Evolutionary conservation across 2,113 vertebrate genomes (phyloP).

Genomic region (Delphinus delphis): DNA sequence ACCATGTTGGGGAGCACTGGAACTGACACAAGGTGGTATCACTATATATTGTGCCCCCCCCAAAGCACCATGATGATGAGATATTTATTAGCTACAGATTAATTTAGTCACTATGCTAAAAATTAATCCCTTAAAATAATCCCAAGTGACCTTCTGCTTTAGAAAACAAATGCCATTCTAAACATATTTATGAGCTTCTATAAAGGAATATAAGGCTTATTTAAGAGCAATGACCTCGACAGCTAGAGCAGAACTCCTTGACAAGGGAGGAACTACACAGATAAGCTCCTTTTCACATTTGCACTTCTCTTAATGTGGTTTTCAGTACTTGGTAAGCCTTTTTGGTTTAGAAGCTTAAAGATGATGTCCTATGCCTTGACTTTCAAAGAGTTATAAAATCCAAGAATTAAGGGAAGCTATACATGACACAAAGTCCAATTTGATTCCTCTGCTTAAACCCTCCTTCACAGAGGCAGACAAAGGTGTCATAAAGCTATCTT

Average conservation of each 20-base stretch:
- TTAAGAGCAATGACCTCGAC: slow-evolving; percentile 32
- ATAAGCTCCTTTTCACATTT: neutral
- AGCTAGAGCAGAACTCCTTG: neutral
- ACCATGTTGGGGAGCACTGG: neutral
- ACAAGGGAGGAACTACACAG: slow-evolving; percentile 43
- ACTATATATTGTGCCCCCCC: neutral
- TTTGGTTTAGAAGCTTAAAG: slow-evolving; percentile 62
- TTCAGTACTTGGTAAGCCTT: slow-evolving; percentile 57
- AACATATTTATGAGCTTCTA: slow-evolving; percentile 44
- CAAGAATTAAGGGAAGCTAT: slow-evolving; percentile 73
- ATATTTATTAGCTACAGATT: slow-evolving; percentile 66
- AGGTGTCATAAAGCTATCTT: slow-evolving; percentile 53
- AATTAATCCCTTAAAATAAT: slow-evolving; percentile 75
- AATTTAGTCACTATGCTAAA: slow-evolving; percentile 69
- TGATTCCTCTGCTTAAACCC: slow-evolving; percentile 52
- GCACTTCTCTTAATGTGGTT: neutral
- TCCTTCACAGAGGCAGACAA: slow-evolving; percentile 6
- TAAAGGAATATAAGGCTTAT: slow-evolving; percentile 44
- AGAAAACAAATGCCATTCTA: slow-evolving; percentile 63
- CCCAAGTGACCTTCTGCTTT: slow-evolving; percentile 63
- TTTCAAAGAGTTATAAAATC: slow-evolving; percentile 76
- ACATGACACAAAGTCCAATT: slow-evolving; percentile 58
- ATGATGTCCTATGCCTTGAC: slow-evolving; percentile 65
- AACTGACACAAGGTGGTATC: neutral
- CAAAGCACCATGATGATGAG: slow-evolving; percentile 48